A percentile compares a stretch with the other conserved stretches of the same genome.
These are phyloP conservation scores for Agriotes lineatus DNA, from an alignment of 2,888 invertebrate species.

Conservation along the genomic window DNA sequence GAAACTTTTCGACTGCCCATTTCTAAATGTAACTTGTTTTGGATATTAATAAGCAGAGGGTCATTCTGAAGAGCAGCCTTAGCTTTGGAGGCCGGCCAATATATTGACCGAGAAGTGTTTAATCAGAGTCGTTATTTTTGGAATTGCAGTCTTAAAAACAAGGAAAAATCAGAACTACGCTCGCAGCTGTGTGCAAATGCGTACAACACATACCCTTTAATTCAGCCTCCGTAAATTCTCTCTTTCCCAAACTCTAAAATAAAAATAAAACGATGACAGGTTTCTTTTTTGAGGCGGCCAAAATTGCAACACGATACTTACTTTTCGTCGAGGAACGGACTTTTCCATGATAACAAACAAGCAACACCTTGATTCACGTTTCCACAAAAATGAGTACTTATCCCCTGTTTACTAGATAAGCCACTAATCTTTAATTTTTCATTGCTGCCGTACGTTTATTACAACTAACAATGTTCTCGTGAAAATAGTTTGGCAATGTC, in stretches of 20 bases:
- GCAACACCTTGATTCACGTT: neutral
- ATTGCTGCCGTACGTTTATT: slow-evolving; percentile 12
- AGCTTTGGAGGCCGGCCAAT: slow-evolving; percentile 30
- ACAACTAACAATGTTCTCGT: slow-evolving; percentile 15
- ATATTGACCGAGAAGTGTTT: slow-evolving; percentile 17
- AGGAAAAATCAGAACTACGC: neutral
- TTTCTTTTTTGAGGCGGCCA: neutral
- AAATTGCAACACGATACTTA: slow-evolving; percentile 3
- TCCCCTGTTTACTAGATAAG: slow-evolving; percentile 14
- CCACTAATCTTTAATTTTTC: slow-evolving; percentile 19
- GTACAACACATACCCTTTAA: slow-evolving; percentile 59
- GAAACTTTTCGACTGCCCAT: slow-evolving; percentile 1
- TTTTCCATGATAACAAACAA: slow-evolving; percentile 18
- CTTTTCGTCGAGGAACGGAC: slow-evolving; percentile 17
- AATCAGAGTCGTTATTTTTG: slow-evolving; percentile 22
- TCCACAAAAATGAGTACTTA: slow-evolving; percentile 22
- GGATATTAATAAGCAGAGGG: slow-evolving; percentile 31
- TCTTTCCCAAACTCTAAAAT: slow-evolving; percentile 62
- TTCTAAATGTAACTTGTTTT: slow-evolving; percentile 3
- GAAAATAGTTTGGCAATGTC: slow-evolving; percentile 2
- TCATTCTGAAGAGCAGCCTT: slow-evolving; percentile 27
- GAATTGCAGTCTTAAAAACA: slow-evolving; percentile 26
- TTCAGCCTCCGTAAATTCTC: slow-evolving; percentile 66
- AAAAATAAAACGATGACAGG: slow-evolving; percentile 2
- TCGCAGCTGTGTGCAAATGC: neutral